Percentiles rank a stretch among this genome's conserved stretches.
Conservation (phyloP, 2,888 invertebrate genomes). For the Allophyes oxyacanthae region DNA sequence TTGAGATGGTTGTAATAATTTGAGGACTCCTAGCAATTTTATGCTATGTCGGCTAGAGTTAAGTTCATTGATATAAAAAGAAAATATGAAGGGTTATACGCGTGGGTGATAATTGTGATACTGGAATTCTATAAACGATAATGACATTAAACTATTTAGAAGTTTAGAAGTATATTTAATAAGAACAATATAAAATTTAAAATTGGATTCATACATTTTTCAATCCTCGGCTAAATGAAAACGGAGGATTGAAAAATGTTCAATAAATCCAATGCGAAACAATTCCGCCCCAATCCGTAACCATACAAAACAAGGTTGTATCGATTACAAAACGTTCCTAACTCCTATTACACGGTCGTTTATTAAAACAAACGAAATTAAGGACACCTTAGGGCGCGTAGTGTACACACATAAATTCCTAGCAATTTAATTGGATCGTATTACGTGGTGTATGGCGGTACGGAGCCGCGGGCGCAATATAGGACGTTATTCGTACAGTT, state of each 20-base stretch:
- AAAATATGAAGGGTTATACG: conserved; percentile 49
- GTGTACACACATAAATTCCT: conserved; percentile 76
- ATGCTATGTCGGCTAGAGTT: conserved; percentile 67
- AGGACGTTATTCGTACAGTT: conserved; percentile 77
- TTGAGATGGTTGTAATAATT: conserved; percentile 72
- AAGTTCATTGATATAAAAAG: conserved; percentile 58
- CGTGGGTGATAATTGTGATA: conserved; percentile 6
- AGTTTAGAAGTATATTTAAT: no score
- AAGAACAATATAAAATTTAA: conserved; percentile 2
- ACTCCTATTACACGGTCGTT: conserved; percentile 57
- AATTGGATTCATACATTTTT: conserved; percentile 16
- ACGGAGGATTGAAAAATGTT: conserved; percentile 14
- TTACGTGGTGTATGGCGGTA: conserved; percentile 77
- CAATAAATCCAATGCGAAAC: conserved; percentile 22
- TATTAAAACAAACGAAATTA: conserved; percentile 69
- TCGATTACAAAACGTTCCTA: conserved; percentile 56
- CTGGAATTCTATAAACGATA: no score
- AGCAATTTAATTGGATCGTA: conserved; percentile 82
- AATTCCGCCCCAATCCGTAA: conserved; percentile 29
- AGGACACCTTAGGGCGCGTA: conserved; percentile 68
- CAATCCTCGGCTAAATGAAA: conserved; percentile 27
- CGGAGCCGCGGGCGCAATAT: conserved; percentile 76
- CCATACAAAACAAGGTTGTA: conserved; percentile 39
- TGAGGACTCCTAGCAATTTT: conserved; percentile 70
- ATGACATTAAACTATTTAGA: no score